These are phyloP conservation scores for Heliconius cydno DNA, from an alignment of 2,888 invertebrate species.

Conservation along the genomic window DNA sequence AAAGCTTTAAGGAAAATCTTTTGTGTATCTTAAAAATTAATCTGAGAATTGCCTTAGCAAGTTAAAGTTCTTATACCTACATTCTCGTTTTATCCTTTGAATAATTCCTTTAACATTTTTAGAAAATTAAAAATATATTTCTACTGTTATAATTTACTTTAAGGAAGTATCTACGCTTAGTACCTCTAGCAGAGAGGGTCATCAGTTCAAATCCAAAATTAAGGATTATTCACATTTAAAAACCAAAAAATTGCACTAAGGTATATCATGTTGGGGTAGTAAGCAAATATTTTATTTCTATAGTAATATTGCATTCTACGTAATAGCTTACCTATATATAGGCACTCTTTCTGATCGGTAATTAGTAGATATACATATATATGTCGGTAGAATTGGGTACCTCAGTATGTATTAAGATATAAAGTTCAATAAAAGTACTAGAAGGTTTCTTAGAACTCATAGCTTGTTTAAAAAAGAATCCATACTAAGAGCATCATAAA, in stretches of 20 bases:
- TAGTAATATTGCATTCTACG: no score
- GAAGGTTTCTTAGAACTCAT: not conserved
- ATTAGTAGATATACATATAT: no score
- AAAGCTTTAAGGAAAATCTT: not conserved
- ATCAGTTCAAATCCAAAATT: not conserved
- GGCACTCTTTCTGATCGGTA: not conserved
- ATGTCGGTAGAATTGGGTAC: not conserved
- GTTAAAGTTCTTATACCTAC: not conserved
- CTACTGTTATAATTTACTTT: no score
- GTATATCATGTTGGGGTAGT: no score
- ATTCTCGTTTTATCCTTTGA: not conserved
- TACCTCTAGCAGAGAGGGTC: not conserved
- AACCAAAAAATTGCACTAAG: no score
- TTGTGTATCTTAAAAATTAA: not conserved
- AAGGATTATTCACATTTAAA: not conserved
- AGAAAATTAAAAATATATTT: not conserved
- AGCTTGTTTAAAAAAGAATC: constrained; percentile 31
- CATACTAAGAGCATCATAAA: constrained; percentile 27
- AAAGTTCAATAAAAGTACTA: not conserved
- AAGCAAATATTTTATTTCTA: not conserved
- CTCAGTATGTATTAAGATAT: not conserved
- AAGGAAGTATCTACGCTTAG: no score
- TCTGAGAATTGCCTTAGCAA: not conserved
- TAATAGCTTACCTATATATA: not conserved
- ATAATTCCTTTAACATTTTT: not conserved